phyloP scores from a whole-genome alignment of 2,113 vertebrate genomes.

The Nasalis larvatus region DNA sequence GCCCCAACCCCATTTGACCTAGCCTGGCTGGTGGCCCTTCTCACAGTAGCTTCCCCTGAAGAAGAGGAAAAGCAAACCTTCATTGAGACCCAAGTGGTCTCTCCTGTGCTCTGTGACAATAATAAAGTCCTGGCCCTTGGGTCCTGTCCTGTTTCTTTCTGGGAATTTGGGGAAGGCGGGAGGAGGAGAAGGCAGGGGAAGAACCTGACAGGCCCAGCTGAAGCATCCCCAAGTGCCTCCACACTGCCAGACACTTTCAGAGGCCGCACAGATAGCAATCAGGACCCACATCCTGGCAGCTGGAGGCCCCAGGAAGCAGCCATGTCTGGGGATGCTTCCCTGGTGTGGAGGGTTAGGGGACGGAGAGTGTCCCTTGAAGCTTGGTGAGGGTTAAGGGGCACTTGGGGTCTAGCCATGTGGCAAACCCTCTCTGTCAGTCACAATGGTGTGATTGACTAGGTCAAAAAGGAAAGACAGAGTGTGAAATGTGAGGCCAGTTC shows the following conservation, averaged over 20 bases:
- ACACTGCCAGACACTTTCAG: background rate
- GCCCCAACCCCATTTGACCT: background rate
- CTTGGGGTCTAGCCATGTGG: rapidly evolving
- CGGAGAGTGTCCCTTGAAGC: background rate
- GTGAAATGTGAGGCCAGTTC: background rate
- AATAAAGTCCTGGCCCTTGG: conserved; percentile 63
- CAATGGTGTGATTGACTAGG: background rate
- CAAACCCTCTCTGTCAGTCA: background rate
- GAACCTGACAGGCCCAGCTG: too few species aligned
- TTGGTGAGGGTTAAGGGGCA: background rate
- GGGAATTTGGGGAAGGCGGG: rapidly evolving
- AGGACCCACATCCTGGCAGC: background rate
- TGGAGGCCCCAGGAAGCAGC: background rate
- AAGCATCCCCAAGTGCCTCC: background rate
- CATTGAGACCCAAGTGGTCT: background rate
- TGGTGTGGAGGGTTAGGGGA: too few species aligned
- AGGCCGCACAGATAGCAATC: background rate
- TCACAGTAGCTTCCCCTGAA: background rate
- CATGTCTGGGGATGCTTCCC: background rate
- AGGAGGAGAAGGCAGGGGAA: background rate
- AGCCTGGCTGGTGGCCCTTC: background rate
- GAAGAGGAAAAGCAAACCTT: background rate
- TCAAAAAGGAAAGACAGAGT: background rate
- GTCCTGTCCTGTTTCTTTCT: conserved; percentile 43
- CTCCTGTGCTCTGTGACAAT: background rate